These are phyloP conservation scores for Heteromyza rotundicornis DNA, from an alignment of 2,888 invertebrate genomes.

Conservation along the genomic window DNA sequence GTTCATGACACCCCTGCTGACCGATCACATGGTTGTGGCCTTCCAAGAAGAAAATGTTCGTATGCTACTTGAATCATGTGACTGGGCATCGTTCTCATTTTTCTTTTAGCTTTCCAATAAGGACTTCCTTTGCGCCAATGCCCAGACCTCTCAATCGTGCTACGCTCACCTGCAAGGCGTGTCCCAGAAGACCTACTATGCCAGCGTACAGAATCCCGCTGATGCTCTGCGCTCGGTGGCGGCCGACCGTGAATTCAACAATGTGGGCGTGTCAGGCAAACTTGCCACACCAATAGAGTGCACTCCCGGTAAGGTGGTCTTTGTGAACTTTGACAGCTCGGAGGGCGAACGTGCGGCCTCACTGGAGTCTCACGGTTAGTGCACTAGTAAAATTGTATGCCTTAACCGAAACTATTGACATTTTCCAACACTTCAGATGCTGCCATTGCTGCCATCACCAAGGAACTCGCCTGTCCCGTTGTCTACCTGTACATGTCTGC, in stretches of 20 bases:
- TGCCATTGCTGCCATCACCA: constrained; percentile 66
- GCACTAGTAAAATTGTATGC: background rate
- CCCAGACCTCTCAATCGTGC: constrained; percentile 53
- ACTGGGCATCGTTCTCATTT: background rate
- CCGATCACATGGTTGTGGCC: constrained; percentile 62
- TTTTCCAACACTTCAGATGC: constrained; percentile 53
- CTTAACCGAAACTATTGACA: background rate
- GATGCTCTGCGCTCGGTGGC: constrained; percentile 66
- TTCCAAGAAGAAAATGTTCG: constrained; percentile 66
- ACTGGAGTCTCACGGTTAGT: constrained; percentile 65
- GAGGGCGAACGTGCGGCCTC: constrained; percentile 66
- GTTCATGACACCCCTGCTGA: constrained; percentile 37
- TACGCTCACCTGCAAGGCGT: constrained; percentile 61
- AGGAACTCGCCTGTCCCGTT: constrained; percentile 61
- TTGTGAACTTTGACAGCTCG: constrained; percentile 68
- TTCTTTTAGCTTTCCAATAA: constrained; percentile 62
- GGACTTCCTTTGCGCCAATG: constrained; percentile 63
- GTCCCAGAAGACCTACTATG: constrained; percentile 65
- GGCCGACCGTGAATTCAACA: constrained; percentile 54
- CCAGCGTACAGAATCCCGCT: constrained; percentile 70
- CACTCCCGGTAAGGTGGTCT: constrained; percentile 64
- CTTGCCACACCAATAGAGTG: constrained; percentile 49
- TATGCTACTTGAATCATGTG: constrained; percentile 17
- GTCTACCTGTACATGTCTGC: constrained; percentile 47
- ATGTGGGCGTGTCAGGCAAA: constrained; percentile 43